Evolutionary conservation across 2,797 vertebrate species (phyloP).

Genomic region (Clarias pachynema): DNA sequence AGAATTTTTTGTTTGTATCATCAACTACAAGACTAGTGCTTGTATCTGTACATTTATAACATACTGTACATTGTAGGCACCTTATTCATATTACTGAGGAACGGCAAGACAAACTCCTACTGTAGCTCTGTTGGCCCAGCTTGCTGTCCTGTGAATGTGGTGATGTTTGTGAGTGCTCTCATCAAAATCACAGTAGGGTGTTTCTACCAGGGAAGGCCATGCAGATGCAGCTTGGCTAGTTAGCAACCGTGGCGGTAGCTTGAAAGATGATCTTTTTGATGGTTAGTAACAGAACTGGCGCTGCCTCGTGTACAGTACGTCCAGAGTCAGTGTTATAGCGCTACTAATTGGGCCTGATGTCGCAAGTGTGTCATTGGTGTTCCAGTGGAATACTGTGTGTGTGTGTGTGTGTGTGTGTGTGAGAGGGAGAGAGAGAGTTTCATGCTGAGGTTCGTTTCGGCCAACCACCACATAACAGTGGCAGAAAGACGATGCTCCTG

Average conservation of each 20-base stretch:
- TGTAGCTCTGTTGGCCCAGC: too few relatives aligned
- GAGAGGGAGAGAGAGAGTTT: neutral
- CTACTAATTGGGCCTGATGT: conserved; percentile 51
- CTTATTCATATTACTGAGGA: neutral
- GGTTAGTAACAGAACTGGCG: neutral
- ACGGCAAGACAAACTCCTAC: neutral
- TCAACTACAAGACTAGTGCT: neutral
- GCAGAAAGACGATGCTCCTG: conserved; percentile 67
- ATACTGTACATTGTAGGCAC: neutral
- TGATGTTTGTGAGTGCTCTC: neutral
- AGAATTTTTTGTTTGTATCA: neutral
- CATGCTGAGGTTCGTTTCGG: conserved; percentile 41
- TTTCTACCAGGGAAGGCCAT: neutral
- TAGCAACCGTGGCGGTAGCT: neutral
- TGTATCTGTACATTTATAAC: neutral
- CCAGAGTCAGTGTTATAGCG: neutral
- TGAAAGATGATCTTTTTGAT: neutral
- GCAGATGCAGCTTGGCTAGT: neutral
- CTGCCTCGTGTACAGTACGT: neutral
- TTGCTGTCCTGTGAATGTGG: too few relatives aligned
- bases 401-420: conserved; percentile 1
- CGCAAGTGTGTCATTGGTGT: conserved; percentile 51
- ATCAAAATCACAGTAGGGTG: neutral
- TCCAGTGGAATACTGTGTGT: conserved; percentile 14
- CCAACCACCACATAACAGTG: conserved; percentile 68